phyloP scores from a whole-genome alignment of 2,797 vertebrate species.

The Pantherophis alleghaniensis region DNA sequence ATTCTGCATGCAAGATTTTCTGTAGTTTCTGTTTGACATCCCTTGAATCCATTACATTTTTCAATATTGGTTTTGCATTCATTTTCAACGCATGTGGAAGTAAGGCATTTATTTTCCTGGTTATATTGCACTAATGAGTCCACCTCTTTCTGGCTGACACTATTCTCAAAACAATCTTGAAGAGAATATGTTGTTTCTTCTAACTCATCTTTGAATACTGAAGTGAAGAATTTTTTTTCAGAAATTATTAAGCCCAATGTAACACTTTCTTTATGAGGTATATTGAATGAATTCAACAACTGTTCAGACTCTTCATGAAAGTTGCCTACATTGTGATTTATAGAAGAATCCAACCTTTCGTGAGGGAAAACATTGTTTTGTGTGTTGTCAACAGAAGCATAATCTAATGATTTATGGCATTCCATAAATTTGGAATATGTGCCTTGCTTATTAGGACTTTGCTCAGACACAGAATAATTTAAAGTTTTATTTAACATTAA shows the following conservation, averaged over 20 bases:
- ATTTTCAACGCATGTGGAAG: conserved; percentile 7
- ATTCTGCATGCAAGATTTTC: neutral
- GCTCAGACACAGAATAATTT: neutral
- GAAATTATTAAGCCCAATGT: conserved; percentile 9
- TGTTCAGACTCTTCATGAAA: conserved; percentile 20
- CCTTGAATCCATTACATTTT: neutral
- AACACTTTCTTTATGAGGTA: conserved; percentile 20
- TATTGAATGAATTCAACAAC: conserved; percentile 35
- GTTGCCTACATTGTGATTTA: conserved; percentile 6
- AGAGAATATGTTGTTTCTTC: neutral
- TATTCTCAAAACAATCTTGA: conserved; percentile 16
- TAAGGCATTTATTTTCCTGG: conserved; percentile 25
- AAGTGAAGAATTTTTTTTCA: conserved; percentile 24
- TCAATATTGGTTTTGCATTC: neutral
- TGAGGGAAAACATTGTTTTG: conserved; percentile 21
- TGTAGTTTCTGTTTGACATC: neutral
- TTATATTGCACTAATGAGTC: conserved; percentile 1
- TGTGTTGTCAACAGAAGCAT: conserved; percentile 1
- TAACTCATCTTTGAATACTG: neutral
- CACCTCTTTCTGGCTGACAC: neutral
- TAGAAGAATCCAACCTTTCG: conserved; percentile 28
- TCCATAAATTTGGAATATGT: conserved; percentile 1
- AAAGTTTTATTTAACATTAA: conserved; percentile 2
- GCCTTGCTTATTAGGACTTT: conserved; percentile 4
- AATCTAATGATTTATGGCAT: neutral